phyloP scores from a whole-genome alignment of 2,113 vertebrate genomes.

The Lagopus muta region DNA sequence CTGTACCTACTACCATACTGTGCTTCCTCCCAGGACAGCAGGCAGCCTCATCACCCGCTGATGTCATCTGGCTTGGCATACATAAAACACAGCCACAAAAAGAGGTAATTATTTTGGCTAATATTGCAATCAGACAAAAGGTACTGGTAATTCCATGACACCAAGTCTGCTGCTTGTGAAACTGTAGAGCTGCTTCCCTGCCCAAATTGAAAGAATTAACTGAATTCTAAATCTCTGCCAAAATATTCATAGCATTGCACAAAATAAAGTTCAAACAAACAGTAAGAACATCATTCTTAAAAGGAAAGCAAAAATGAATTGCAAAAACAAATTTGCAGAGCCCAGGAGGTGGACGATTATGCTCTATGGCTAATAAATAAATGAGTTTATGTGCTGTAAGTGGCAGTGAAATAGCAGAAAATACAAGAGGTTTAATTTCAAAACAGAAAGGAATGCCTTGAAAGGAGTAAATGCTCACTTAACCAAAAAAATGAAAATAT shows the following conservation, averaged over 20 bases:
- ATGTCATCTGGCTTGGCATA: neutral
- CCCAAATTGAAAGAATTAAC: neutral
- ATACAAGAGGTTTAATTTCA: neutral
- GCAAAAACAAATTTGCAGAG: neutral
- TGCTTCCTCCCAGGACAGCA: neutral
- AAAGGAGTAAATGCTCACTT: neutral
- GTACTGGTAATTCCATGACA: neutral
- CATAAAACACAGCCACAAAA: neutral
- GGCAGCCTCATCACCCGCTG: neutral
- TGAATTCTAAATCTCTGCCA: neutral
- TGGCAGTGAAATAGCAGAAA: neutral
- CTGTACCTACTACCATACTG: neutral
- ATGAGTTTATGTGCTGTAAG: neutral
- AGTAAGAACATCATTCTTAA: neutral
- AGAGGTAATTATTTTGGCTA: neutral
- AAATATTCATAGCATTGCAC: neutral
- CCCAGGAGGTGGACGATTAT: neutral
- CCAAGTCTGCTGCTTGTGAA: neutral
- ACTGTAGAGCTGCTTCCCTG: neutral
- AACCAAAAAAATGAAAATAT: neutral
- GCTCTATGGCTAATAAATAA: neutral
- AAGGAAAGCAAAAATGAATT: neutral
- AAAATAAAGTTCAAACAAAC: neutral
- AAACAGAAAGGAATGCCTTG: neutral
- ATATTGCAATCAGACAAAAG: neutral